Conservation (phyloP, 2,888 invertebrate species). For the Odontothrips loti region DNA sequence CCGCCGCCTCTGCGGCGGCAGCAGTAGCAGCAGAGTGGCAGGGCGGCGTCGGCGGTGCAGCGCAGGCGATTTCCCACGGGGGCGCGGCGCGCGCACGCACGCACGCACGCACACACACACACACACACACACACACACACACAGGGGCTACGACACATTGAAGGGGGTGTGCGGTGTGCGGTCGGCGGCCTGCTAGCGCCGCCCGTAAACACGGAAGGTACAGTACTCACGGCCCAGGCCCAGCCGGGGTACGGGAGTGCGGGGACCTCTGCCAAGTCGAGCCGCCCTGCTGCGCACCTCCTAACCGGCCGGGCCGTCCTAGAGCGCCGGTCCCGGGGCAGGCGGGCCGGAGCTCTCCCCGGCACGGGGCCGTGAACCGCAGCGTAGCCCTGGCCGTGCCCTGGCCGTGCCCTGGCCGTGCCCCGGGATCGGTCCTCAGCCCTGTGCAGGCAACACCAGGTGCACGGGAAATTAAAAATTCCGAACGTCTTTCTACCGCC, state of each 20-base stretch:
- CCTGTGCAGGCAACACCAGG: not conserved
- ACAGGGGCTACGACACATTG: not conserved
- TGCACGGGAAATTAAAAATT: conserved; percentile 23
- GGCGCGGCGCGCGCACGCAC: not conserved
- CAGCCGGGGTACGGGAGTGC: not conserved
- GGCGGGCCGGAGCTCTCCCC: no score
- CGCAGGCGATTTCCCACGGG: conserved; percentile 15
- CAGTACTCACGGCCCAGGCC: not conserved
- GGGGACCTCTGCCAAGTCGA: not conserved
- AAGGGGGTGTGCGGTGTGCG: not conserved
- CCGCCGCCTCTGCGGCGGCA: not conserved
- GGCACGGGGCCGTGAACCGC: no score
- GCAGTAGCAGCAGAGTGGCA: not conserved
- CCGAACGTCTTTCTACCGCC: conserved; percentile 2
- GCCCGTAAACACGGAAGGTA: conserved; percentile 7
- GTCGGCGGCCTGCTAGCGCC: not conserved
- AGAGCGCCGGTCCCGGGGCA: no score
- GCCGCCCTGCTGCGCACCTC: no score
- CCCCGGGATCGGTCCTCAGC: no score
- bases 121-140: not conserved
- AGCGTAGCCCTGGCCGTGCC: not conserved
- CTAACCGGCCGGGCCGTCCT: no score
- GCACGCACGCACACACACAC: no score
- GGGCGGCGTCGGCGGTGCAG: no score
- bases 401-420: not conserved